These are phyloP conservation scores for Eospalax fontanierii DNA, from an alignment of 2,797 vertebrate genomes.

Conservation along the genomic window DNA sequence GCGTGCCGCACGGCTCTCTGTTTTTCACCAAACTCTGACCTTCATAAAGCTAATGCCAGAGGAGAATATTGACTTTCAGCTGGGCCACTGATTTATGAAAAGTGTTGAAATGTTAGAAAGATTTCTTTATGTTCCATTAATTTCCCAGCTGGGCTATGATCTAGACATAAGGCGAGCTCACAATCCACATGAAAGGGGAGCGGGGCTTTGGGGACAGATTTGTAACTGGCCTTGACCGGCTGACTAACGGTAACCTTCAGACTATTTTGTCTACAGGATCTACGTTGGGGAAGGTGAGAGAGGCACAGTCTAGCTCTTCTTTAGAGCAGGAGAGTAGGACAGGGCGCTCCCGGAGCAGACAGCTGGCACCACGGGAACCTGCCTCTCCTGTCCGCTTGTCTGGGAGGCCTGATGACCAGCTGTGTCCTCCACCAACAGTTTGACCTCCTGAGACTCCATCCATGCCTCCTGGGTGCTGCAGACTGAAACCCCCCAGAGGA, in stretches of 20 bases:
- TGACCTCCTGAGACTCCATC: background rate
- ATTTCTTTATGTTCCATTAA: constrained; percentile 1
- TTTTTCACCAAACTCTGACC: background rate
- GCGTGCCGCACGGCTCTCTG: accelerated
- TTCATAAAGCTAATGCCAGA: background rate
- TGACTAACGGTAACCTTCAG: accelerated
- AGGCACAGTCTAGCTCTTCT: background rate
- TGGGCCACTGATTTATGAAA: background rate
- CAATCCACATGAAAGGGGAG: background rate
- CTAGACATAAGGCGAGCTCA: background rate
- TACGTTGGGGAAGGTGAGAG: background rate
- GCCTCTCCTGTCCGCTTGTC: background rate
- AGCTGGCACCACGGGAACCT: too few species aligned
- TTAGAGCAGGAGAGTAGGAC: background rate
- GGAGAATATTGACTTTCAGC: background rate
- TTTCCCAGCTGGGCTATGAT: constrained; percentile 19
- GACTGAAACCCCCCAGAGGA: background rate
- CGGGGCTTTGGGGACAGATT: background rate
- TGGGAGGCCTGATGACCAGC: background rate
- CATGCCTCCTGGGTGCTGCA: background rate
- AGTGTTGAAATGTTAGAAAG: background rate
- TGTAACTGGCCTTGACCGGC: background rate
- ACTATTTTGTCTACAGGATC: background rate
- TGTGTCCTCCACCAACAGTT: background rate
- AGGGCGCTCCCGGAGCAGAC: background rate